phyloP scores from a whole-genome alignment of 2,888 invertebrate species.

The Chloroclystis v-ata region DNA sequence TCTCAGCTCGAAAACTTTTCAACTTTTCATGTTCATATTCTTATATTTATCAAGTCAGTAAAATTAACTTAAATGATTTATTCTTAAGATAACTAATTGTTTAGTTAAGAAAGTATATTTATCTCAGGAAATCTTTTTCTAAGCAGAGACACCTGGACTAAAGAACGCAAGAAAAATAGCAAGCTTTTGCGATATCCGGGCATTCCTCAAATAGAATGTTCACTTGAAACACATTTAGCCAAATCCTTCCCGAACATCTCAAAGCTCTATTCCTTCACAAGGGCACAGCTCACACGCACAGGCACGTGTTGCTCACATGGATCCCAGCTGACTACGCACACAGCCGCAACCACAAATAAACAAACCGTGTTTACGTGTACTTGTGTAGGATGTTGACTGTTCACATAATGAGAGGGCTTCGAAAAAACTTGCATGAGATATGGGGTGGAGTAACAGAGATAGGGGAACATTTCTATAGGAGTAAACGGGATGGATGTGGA shows the following conservation, averaged over 20 bases:
- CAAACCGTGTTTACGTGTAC: constrained; percentile 47
- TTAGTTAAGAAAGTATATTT: no score
- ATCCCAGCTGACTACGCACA: constrained; percentile 68
- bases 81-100: no score
- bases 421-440: constrained; percentile 64
- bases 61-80: no score
- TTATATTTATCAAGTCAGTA: no score
- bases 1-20: no score
- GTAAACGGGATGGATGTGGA: constrained; percentile 41
- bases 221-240: constrained; percentile 11
- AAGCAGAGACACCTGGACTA: no score
- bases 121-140: no score
- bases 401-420: constrained; percentile 67
- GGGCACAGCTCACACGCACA: constrained; percentile 28
- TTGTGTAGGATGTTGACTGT: constrained; percentile 53
- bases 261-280: constrained; percentile 22
- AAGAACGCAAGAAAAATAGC: no score
- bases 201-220: neutral
- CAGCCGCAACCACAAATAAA: constrained; percentile 47
- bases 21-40: no score
- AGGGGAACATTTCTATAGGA: constrained; percentile 28
- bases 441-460: constrained; percentile 50
- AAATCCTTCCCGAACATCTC: constrained; percentile 20
- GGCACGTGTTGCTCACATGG: constrained; percentile 45
- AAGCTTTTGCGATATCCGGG: neutral